These are phyloP conservation scores for Empidonax alnorum DNA, from an alignment of 2,113 vertebrate genomes.

Conservation along the genomic window DNA sequence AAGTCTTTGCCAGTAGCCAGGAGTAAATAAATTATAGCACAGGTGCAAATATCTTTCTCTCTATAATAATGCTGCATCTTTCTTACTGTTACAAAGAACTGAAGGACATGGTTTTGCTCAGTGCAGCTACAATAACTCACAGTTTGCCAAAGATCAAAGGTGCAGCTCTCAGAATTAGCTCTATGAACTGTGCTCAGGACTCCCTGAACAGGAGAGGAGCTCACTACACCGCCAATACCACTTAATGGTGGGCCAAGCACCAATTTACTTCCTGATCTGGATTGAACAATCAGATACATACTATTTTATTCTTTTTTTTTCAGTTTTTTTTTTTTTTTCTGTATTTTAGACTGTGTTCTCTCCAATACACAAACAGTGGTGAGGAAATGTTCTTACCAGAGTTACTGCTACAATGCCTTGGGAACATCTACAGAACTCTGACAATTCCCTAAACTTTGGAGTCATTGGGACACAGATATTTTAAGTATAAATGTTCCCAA, in stretches of 20 bases:
- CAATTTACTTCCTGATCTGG: background rate
- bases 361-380: background rate
- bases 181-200: background rate
- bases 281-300: background rate
- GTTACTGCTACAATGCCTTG: background rate
- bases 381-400: background rate
- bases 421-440: background rate
- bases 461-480: background rate
- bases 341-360: background rate
- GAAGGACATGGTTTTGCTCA: background rate
- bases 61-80: background rate
- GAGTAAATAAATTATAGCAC: background rate
- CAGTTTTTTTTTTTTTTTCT: background rate
- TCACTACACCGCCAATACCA: background rate
- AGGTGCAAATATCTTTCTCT: background rate
- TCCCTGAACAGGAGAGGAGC: background rate
- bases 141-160: slow-evolving; percentile 3
- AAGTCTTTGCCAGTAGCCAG: background rate
- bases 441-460: background rate
- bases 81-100: background rate
- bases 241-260: background rate
- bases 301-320: background rate
- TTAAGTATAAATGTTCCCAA: background rate
- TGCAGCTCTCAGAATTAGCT: background rate
- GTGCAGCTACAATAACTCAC: background rate